These are phyloP conservation scores for Drosophila emarginata DNA, from an alignment of 2,888 invertebrate species.

Conservation along the genomic window DNA sequence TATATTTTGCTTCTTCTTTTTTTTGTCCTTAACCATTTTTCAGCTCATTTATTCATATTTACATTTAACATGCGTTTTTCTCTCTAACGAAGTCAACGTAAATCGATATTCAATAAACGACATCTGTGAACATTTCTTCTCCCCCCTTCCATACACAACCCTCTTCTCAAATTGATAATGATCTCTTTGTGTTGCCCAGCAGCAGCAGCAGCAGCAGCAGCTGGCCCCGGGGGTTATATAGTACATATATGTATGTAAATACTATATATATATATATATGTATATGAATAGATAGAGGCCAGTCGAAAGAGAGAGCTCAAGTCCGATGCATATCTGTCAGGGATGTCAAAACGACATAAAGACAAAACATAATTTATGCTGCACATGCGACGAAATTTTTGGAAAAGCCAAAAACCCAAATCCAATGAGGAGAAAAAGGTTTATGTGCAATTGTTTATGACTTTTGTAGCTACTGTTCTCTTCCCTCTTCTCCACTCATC, in stretches of 20 bases:
- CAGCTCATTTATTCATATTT: slow-evolving; percentile 76
- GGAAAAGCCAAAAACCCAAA: slow-evolving; percentile 3
- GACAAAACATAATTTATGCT: slow-evolving; percentile 65
- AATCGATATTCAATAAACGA: slow-evolving; percentile 80
- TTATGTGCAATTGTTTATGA: slow-evolving; percentile 51
- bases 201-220: slow-evolving; percentile 43
- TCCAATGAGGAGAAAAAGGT: slow-evolving; percentile 27
- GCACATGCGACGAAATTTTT: slow-evolving; percentile 54
- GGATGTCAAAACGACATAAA: slow-evolving; percentile 67
- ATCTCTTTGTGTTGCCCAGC: slow-evolving; percentile 62
- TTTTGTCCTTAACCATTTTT: slow-evolving; percentile 39
- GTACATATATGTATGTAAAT: not conserved
- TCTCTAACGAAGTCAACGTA: slow-evolving; percentile 72
- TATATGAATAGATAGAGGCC: slow-evolving; percentile 42
- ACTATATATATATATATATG: too few species aligned
- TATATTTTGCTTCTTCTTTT: not conserved
- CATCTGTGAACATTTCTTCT: slow-evolving; percentile 77
- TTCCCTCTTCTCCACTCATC: not conserved
- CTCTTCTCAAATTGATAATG: slow-evolving; percentile 60
- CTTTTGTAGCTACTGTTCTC: slow-evolving; percentile 34
- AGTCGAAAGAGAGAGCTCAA: slow-evolving; percentile 11
- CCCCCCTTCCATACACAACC: slow-evolving; percentile 14
- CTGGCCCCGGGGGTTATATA: slow-evolving; percentile 16
- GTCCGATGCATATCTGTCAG: slow-evolving; percentile 71
- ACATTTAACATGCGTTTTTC: slow-evolving; percentile 71